Evolutionary conservation across 2,888 invertebrate species (phyloP), one percentile per base, ranked within the genome.

Genomic region (Pyrgus malvae): DNA sequence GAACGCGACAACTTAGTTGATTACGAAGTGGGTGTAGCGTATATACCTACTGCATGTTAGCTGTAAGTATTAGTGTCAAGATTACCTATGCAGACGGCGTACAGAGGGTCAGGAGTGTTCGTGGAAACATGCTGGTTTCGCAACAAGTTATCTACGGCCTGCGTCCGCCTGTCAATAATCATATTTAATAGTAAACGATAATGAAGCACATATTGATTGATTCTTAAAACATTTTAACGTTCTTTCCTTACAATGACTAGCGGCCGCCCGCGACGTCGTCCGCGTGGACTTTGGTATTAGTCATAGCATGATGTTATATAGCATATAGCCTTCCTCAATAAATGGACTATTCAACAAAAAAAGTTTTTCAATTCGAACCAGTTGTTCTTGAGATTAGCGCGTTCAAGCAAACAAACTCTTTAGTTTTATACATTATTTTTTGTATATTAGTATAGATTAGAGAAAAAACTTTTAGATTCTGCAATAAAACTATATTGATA

Each of bases 1-100:
- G 45, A 51, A 42, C 56, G 49, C 45, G 48, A 56, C 56, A 56
- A 53, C 56, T 37, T 42, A 29, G 45, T 44, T 66, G 66, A 70
- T 68, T 69, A 67, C 60, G 55, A 51, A 56, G 62, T 67, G 59
- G 66, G 19, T 44, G 35, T 44, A 37, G 14, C 17, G 27, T 19
- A 12, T 44, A 29, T 17, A 42, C 59, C 58, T 64, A 64, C 62
- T 16, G 68, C n/a, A n/a, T n/a, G 37, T 40, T 42, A 4, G 51
- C 37, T 60, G 65, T 63, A 58, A 66, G 64, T 74, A 72, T 73
- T 72, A 70, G 68, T 72, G 70, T 76, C 74, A 76, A 74, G 74
- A 80, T 80, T 79, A 79, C 63, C 61, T 57, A 80, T 77, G 74
- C 75, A 69, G 68, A 64, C 70, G 56, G 67, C 75, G 76, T 74